Evolutionary conservation across 2,113 vertebrate genomes (phyloP).

Genomic region (Chaetodon auriga): DNA sequence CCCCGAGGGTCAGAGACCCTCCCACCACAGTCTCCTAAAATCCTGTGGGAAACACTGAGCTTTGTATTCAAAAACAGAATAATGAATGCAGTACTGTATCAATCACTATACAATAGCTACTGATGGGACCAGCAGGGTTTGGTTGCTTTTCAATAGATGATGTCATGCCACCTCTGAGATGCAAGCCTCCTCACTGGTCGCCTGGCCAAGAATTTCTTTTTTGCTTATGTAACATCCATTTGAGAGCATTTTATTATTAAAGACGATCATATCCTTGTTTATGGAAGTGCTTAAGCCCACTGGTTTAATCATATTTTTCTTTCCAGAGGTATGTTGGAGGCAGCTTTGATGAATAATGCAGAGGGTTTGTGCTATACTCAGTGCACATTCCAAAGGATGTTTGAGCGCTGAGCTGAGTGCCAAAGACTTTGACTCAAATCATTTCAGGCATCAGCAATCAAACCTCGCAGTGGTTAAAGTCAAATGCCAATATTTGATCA

Average conservation of each 20-base stretch:
- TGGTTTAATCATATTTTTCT: slow-evolving; percentile 46
- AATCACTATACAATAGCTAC: background rate
- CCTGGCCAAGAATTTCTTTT: slow-evolving; percentile 19
- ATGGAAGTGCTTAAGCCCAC: slow-evolving; percentile 46
- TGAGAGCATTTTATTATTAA: slow-evolving; percentile 63
- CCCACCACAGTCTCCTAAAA: no score
- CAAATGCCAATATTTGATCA: slow-evolving; percentile 55
- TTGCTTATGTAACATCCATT: slow-evolving; percentile 54
- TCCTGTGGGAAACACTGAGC: no score
- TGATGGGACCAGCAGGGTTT: background rate
- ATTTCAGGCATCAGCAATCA: slow-evolving; percentile 20
- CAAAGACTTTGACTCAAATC: slow-evolving; percentile 27
- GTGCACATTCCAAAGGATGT: slow-evolving; percentile 35
- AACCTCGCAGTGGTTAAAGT: slow-evolving; percentile 38
- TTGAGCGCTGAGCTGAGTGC: background rate
- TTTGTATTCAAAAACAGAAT: slow-evolving; percentile 2
- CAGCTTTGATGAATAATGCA: slow-evolving; percentile 73
- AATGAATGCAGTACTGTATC: background rate
- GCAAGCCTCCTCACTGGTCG: slow-evolving; percentile 23
- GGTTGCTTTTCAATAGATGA: slow-evolving; percentile 11
- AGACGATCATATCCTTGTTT: slow-evolving; percentile 62
- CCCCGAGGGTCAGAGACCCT: no score
- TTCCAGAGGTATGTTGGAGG: slow-evolving; percentile 44
- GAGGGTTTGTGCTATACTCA: slow-evolving; percentile 2
- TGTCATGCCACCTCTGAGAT: slow-evolving; percentile 28